Evolutionary conservation across 2,888 invertebrate genomes (phyloP), one percentile per base, ranked within the genome.

Genomic region (Agrochola lychnidis): DNA sequence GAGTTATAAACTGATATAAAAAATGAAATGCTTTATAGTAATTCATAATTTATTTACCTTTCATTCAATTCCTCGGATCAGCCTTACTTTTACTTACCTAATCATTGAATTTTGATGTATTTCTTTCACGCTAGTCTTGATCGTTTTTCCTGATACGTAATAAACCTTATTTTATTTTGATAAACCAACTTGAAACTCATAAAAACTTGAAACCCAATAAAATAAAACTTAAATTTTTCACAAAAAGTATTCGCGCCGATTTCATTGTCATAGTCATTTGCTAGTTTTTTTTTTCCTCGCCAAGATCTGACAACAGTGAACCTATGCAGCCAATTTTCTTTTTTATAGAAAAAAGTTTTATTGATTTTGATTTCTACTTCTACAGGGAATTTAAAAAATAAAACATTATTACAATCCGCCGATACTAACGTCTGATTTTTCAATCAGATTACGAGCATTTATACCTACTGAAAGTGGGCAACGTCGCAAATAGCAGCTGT

Each of bases 1-100:
- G 75, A 82, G 63, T 67, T 85, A 76, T 78, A 73, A 73, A 70
- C 78, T 77, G 76, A 74, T 76, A 86, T 80, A 25, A 19, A 51
- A 19, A 51, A 51, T 51, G 51, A 81, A 68, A 76, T 51, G 69
- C 40, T 73, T n/a, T n/a, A n/a, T n/a, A n/a, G n/a, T n/a, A n/a
- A n/a, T n/a, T 73, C 51, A 45, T 25, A 77, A 78, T 77, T 73
- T 83, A 79, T 76, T 79, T 76, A 74, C 45, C 62, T 64, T 75
- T 70, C 63, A 68, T 68, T 74, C 68, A 81, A 69, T 75, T 70
- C 36, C 22, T n/a, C 45, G 66, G 22, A 72, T 78, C 61, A 73
- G 66, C 36, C 25, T 66, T 69, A 42, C 16, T 51, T 72, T 76
- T 51, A 69, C 40, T 70, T 73, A 83, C 40, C 4, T 45, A 36